phyloP scores from a whole-genome alignment of 2,888 invertebrate species.

The Trichopria drosophilae region DNA sequence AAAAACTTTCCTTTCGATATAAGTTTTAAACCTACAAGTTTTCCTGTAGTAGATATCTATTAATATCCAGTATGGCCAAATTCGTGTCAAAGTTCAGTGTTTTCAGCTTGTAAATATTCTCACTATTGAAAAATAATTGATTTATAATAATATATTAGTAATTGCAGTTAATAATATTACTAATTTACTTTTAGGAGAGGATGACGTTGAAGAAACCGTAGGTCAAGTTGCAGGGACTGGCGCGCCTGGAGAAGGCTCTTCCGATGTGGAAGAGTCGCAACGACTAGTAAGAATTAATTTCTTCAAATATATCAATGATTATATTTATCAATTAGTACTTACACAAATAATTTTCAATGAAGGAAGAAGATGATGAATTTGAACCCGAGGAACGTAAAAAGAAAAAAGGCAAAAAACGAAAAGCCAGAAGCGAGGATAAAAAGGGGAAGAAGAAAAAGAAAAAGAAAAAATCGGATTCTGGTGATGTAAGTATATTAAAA shows the following conservation, averaged over 20 bases:
- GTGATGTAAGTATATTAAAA: constrained; percentile 63
- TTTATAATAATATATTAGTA: too few species aligned
- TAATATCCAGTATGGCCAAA: too few species aligned
- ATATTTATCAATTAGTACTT: neutral
- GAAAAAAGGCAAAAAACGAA: constrained; percentile 93
- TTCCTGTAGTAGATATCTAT: too few species aligned
- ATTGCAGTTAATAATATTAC: too few species aligned
- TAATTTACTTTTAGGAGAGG: constrained; percentile 41
- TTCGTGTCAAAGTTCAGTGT: too few species aligned
- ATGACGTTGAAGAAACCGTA: constrained; percentile 70
- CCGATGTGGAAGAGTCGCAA: constrained; percentile 70
- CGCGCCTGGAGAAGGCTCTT: constrained; percentile 70
- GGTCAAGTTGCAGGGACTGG: constrained; percentile 53
- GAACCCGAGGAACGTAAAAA: constrained; percentile 85
- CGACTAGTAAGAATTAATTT: constrained; percentile 47
- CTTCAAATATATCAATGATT: neutral
- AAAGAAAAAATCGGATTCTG: constrained; percentile 90
- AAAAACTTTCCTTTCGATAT: too few species aligned
- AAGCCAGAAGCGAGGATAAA: constrained; percentile 85
- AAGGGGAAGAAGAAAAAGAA: constrained; percentile 94
- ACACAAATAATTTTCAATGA: constrained; percentile 17
- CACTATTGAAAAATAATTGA: too few species aligned
- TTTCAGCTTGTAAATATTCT: too few species aligned
- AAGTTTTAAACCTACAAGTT: too few species aligned
- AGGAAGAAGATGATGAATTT: constrained; percentile 86